A percentile compares a stretch with the other conserved stretches of the same genome.
Evolutionary conservation across 2,888 invertebrate species (phyloP).

Genomic region (Auanema freiburgensis): DNA sequence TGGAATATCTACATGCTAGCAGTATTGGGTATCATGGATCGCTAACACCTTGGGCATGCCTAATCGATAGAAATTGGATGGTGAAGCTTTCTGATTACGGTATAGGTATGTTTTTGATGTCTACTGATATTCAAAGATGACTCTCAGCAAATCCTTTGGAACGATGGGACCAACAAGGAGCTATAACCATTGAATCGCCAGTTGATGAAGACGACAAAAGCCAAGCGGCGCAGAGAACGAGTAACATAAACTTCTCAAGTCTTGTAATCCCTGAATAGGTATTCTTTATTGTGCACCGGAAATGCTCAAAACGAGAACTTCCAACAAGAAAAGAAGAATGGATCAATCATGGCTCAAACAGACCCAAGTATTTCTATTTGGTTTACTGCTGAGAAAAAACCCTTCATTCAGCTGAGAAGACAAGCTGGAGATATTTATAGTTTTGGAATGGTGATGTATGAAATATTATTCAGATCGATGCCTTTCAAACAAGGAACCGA

Average conservation of each 20-base stretch:
- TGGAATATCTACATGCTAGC: conserved; percentile 60
- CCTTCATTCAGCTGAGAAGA: conserved; percentile 27
- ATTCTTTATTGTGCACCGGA: conserved; percentile 54
- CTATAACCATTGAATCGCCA: conserved; percentile 47
- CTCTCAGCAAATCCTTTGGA: conserved; percentile 54
- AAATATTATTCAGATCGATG: conserved; percentile 48
- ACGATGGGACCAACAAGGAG: conserved; percentile 60
- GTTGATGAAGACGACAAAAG: conserved; percentile 57
- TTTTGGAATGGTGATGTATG: conserved; percentile 62
- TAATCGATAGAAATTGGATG: conserved; percentile 63
- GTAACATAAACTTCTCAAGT: conserved; percentile 24
- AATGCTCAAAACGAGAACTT: conserved; percentile 50
- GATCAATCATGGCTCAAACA: conserved; percentile 58
- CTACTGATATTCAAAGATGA: too few species aligned
- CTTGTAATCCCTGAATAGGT: conserved; percentile 18
- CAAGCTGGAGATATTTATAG: conserved; percentile 60
- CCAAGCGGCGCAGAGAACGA: conserved; percentile 51
- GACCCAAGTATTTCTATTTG: conserved; percentile 17
- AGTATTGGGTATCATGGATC: conserved; percentile 60
- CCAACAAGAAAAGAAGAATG: conserved; percentile 47
- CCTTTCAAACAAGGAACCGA: conserved; percentile 47
- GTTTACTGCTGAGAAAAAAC: neutral
- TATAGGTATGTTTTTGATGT: conserved; percentile 13
- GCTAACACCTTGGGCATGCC: conserved; percentile 60
- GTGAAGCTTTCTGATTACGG: conserved; percentile 62